Percentiles rank a stretch among this genome's conserved stretches.
These are phyloP conservation scores for Apamea anceps DNA, from an alignment of 2,888 invertebrate genomes.

Conservation along the genomic window DNA sequence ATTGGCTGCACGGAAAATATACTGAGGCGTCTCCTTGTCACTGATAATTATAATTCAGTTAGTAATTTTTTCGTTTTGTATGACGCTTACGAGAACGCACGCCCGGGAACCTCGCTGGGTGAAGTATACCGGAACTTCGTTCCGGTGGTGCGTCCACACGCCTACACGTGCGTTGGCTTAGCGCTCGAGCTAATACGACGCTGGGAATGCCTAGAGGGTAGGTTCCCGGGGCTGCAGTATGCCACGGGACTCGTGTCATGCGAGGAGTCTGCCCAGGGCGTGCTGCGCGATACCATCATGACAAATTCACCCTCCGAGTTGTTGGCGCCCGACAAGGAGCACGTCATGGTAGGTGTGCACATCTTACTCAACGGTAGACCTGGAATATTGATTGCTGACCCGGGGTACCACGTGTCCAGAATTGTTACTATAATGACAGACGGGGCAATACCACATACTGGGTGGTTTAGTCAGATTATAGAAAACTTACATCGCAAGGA, in stretches of 20 bases:
- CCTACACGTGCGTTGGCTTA: constrained; percentile 97
- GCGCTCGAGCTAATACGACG: constrained; percentile 93
- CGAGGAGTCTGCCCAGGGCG: constrained; percentile 93
- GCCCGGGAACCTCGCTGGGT: constrained; percentile 86
- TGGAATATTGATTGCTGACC: constrained; percentile 96
- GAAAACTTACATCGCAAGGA: constrained; percentile 93
- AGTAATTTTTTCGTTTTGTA: constrained; percentile 94
- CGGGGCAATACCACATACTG: constrained; percentile 95
- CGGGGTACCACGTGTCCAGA: constrained; percentile 96
- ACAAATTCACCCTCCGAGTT: constrained; percentile 89
- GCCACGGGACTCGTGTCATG: constrained; percentile 93
- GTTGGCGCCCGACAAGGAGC: constrained; percentile 95
- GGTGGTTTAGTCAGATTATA: constrained; percentile 95
- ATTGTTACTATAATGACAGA: constrained; percentile 97
- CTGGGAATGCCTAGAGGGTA: constrained; percentile 89
- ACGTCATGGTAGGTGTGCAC: constrained; percentile 94
- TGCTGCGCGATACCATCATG: constrained; percentile 79
- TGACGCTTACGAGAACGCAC: constrained; percentile 91
- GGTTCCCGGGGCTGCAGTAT: constrained; percentile 92
- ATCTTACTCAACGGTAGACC: constrained; percentile 92
- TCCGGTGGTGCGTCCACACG: constrained; percentile 93
- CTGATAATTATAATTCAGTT: constrained; percentile 96
- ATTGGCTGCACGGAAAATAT: constrained; percentile 79
- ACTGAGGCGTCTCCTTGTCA: constrained; percentile 94
- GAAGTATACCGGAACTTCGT: constrained; percentile 93